Conservation (phyloP, 1,140 invertebrate genomes). For the Bombus superbus region DNA sequence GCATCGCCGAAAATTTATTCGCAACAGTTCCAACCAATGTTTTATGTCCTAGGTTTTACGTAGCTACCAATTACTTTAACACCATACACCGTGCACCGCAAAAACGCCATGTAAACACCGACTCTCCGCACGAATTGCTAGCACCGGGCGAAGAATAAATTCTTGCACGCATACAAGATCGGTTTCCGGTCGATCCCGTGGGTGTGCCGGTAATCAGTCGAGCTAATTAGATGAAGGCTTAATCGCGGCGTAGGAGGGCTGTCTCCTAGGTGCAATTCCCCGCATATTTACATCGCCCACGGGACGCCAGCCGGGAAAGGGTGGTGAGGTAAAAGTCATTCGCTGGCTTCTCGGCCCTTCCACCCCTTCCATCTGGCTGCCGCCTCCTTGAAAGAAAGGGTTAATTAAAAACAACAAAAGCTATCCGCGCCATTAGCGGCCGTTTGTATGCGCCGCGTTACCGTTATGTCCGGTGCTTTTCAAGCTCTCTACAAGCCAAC, state of each 20-base stretch:
- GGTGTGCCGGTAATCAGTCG: slow-evolving; percentile 66
- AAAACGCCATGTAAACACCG: no score
- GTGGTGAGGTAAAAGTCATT: no score
- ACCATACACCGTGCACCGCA: no score
- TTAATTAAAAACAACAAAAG: slow-evolving; percentile 84
- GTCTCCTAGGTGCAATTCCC: slow-evolving; percentile 82
- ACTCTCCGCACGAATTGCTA: neutral
- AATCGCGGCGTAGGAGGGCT: slow-evolving; percentile 76
- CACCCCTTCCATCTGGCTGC: slow-evolving; percentile 11
- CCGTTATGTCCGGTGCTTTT: slow-evolving; percentile 75
- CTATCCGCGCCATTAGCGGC: slow-evolving; percentile 81
- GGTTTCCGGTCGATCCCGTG: slow-evolving; percentile 62
- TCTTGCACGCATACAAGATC: neutral
- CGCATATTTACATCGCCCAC: slow-evolving; percentile 82
- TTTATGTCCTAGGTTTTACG: no score
- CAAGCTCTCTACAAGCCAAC: slow-evolving; percentile 27
- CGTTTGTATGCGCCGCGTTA: slow-evolving; percentile 82
- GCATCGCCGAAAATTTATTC: neutral
- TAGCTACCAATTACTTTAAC: no score
- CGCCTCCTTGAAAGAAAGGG: slow-evolving; percentile 82
- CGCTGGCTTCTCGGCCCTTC: neutral
- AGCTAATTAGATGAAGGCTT: slow-evolving; percentile 81
- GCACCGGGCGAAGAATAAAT: neutral
- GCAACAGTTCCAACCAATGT: no score
- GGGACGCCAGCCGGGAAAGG: slow-evolving; percentile 61